Percentiles rank a stretch among this genome's conserved stretches.
phyloP scores from a whole-genome alignment of 2,797 vertebrate species.

The Menidia menidia region DNA sequence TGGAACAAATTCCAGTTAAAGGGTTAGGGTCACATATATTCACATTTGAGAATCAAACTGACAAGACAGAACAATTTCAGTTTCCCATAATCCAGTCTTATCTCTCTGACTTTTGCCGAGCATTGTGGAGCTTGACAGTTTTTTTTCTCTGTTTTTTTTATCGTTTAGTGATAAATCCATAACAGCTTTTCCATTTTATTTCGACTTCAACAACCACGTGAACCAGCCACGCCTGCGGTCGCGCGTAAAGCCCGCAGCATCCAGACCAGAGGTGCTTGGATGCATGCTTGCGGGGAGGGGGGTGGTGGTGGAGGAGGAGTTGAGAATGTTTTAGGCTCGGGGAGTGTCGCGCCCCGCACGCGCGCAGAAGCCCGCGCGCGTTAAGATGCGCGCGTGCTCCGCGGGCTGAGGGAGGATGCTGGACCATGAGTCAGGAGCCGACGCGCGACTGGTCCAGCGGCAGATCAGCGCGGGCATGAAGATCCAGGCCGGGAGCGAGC shows the following conservation, averaged over 20 bases:
- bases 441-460: slow-evolving; percentile 62
- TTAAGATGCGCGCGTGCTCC: slow-evolving; percentile 33
- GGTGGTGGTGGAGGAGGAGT: slow-evolving; percentile 38
- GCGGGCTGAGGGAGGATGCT: slow-evolving; percentile 58
- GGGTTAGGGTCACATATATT: too few species aligned
- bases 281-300: background rate
- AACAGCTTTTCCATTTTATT: background rate
- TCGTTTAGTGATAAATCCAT: background rate
- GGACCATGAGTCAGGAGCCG: slow-evolving; percentile 63
- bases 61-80: too few species aligned
- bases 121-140: background rate
- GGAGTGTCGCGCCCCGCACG: slow-evolving; percentile 14
- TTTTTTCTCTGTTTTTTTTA: background rate
- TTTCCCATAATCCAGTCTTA: too few species aligned
- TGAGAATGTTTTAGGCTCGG: background rate
- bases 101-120: background rate
- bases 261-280: background rate
- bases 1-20: background rate
- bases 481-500: slow-evolving; percentile 71
- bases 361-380: slow-evolving; percentile 40
- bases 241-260: slow-evolving; percentile 54
- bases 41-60: too few species aligned
- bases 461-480: slow-evolving; percentile 68
- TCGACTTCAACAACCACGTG: slow-evolving; percentile 39
- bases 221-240: slow-evolving; percentile 56